These are phyloP conservation scores for Artibeus jamaicensis DNA, from an alignment of 2,797 vertebrate species.

Conservation along the genomic window DNA sequence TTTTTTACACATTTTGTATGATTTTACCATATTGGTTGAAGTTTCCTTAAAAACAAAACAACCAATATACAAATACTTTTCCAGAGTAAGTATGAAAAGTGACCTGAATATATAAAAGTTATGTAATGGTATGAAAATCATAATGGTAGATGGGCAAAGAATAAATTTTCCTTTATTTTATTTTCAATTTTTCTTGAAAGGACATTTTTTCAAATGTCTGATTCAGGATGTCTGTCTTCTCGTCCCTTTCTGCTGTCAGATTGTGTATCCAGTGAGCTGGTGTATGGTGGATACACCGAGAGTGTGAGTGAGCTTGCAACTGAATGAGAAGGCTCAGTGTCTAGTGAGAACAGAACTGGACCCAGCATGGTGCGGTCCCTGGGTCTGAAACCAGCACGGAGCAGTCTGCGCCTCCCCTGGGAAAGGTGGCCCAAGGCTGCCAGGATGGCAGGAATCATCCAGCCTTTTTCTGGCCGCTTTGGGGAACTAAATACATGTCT, in stretches of 20 bases:
- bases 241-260: background rate
- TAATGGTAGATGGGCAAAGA: background rate
- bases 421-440: background rate
- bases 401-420: background rate
- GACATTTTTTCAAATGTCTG: background rate
- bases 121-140: background rate
- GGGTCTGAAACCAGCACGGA: background rate
- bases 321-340: background rate
- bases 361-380: background rate
- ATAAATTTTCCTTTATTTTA: background rate
- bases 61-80: background rate
- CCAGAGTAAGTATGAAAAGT: constrained; percentile 39
- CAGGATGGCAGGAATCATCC: background rate
- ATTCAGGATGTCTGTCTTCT: background rate
- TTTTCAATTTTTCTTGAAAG: constrained; percentile 32
- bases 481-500: background rate
- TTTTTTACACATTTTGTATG: constrained; percentile 54
- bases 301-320: background rate
- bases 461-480: background rate
- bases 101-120: background rate
- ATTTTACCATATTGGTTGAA: constrained; percentile 19
- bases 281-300: background rate
- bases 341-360: background rate
- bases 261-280: background rate
- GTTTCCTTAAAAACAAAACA: constrained; percentile 50